phyloP scores from a whole-genome alignment of 1,140 invertebrate species.

The Drosophila sturtevanti region DNA sequence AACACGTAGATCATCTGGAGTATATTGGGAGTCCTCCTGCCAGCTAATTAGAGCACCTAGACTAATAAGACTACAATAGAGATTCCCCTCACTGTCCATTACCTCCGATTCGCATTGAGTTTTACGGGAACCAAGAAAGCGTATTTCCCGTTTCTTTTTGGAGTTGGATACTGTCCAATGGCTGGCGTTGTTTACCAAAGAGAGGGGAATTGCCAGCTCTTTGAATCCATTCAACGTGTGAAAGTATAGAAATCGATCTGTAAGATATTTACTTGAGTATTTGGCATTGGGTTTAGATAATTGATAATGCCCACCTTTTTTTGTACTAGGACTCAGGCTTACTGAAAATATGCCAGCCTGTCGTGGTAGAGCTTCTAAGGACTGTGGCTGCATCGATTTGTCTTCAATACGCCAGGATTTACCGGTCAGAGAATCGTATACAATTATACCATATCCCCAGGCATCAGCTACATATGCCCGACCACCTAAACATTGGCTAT shows the following conservation, averaged over 20 bases:
- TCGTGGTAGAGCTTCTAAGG: constrained; percentile 84
- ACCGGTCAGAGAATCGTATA: constrained; percentile 86
- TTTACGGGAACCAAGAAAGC: constrained; percentile 59
- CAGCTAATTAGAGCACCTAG: constrained; percentile 60
- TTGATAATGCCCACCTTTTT: constrained; percentile 25
- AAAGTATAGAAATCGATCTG: constrained; percentile 87
- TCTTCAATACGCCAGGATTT: constrained; percentile 88
- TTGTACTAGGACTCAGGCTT: constrained; percentile 85
- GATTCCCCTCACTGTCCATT: constrained; percentile 85
- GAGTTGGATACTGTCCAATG: constrained; percentile 47
- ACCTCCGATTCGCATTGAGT: constrained; percentile 84
- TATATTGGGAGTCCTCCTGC: constrained; percentile 56
- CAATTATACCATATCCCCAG: constrained; percentile 87
- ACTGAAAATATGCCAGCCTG: constrained; percentile 87
- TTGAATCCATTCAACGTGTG: constrained; percentile 89
- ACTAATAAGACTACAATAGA: constrained; percentile 80
- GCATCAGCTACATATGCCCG: constrained; percentile 91
- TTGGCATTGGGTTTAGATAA: not conserved
- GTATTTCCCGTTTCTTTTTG: constrained; percentile 31
- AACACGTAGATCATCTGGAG: constrained; percentile 57
- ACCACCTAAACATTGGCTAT: constrained; percentile 85
- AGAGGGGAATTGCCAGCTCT: constrained; percentile 87
- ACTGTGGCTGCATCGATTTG: constrained; percentile 87
- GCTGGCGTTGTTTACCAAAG: constrained; percentile 85
- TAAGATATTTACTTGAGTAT: not conserved